Evolutionary conservation across 2,888 invertebrate species (phyloP).

Genomic region (Corythucha ciliata): DNA sequence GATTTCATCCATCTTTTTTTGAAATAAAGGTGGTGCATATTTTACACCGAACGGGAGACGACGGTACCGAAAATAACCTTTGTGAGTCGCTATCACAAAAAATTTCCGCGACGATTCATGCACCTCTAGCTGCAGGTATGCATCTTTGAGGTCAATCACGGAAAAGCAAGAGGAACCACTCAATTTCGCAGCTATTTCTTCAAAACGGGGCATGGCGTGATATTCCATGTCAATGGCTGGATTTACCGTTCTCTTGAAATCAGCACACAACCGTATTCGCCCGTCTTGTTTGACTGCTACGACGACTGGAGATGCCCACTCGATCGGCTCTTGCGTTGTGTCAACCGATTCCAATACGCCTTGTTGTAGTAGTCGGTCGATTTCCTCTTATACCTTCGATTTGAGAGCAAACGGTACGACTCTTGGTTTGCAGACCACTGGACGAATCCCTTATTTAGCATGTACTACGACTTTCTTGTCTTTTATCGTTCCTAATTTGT

Average conservation of each 20-base stretch:
- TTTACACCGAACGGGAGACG: slow-evolving; percentile 9
- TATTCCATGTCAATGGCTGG: neutral
- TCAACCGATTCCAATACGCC: slow-evolving; percentile 8
- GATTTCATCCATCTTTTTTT: slow-evolving; percentile 14
- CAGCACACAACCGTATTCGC: slow-evolving; percentile 9
- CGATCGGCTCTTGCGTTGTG: neutral
- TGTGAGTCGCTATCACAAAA: neutral
- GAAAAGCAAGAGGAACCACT: slow-evolving; percentile 2
- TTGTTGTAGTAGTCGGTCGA: neutral
- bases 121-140: slow-evolving; percentile 8
- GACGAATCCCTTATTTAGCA: too few relatives aligned
- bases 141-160: slow-evolving; percentile 8
- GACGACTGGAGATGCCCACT: slow-evolving; percentile 17
- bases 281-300: slow-evolving; percentile 3
- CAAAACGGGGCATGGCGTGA: slow-evolving; percentile 15
- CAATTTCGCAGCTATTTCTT: slow-evolving; percentile 7
- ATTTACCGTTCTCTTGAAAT: slow-evolving; percentile 10
- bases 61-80: slow-evolving; percentile 4
- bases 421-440: slow-evolving; percentile 5
- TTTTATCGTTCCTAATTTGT: too few relatives aligned
- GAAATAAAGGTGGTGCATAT: slow-evolving; percentile 10
- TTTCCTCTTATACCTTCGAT: slow-evolving; percentile 3
- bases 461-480: too few relatives aligned
- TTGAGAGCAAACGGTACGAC: slow-evolving; percentile 12
- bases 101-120: slow-evolving; percentile 3